Base-by-base conservation (phyloP, 2,113 vertebrate genomes). In the Puntigrus tetrazona region DNA sequence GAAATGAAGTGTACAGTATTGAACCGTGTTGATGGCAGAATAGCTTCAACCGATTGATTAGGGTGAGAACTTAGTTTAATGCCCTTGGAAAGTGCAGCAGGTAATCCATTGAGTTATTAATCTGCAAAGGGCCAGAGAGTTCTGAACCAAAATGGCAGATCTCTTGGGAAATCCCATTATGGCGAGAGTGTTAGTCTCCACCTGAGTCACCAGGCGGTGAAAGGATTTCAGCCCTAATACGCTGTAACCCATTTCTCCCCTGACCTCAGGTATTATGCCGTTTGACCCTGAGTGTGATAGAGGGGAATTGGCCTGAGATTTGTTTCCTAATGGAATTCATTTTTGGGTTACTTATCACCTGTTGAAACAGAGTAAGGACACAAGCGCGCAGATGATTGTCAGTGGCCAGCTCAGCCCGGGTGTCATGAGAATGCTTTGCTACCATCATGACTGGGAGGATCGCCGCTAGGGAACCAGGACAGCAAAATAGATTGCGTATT, bases 71-170 rank as follows among this genome's bases (percentile, higher is more conserved):
- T 92, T 92, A 85, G 90, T 92, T 92, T 93, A 92, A 94, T 92
- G 92, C 91, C 92, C 91, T 93, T 94, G 92, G 91, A 90, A 92
- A 92, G 86, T 90, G 85, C 87, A 80, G 89, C 91, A 92, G 91
- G 90, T 93, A 93, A 93, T 93, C 92, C 91, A 94, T 93, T 86
- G 90, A 89, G 91, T 93, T 94, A 93, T 94, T 94, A 93, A 94
- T 92, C 90, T 91, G 90, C 88, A 89, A 92, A 90, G 27, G 88
- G 88, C 88, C 86, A 57, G 69, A 81, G 82, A 91, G 91, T 86
- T 84, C 87, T 67, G 78, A 88, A 75, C 87, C 82, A 91, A 84
- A 92, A 93, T 70, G 88, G 88, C 88, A 57, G 88, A 88, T 88
- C 86, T 85, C 86, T 7, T 18, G 77, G 87, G 89, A 92, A 88